phyloP scores from a whole-genome alignment of 2,113 vertebrate species.

The Crotalus viridis region DNA sequence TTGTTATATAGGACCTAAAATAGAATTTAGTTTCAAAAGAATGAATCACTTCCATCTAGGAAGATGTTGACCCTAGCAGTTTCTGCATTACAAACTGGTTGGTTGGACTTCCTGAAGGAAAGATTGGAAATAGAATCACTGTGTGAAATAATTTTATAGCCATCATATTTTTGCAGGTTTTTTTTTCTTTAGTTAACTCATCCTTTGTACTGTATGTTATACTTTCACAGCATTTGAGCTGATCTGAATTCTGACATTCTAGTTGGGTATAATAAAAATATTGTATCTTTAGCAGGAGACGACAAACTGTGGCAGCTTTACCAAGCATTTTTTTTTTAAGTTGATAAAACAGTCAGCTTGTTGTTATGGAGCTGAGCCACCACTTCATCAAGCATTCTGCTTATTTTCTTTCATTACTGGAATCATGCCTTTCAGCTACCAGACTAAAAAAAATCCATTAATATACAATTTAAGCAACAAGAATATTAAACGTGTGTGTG shows the following conservation, averaged over 20 bases:
- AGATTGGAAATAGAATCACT: not conserved
- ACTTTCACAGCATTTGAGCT: constrained; percentile 24
- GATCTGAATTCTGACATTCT: constrained; percentile 33
- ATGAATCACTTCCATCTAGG: not conserved
- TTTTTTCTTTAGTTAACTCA: not conserved
- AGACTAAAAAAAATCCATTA: constrained; percentile 47
- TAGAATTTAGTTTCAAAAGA: constrained; percentile 12
- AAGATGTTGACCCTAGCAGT: not conserved
- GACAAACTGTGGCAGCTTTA: constrained; percentile 40
- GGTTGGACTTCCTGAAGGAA: constrained; percentile 16
- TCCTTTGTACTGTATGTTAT: constrained; percentile 12
- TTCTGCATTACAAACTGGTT: not conserved
- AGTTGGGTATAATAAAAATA: constrained; percentile 4
- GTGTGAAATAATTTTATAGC: constrained; percentile 25
- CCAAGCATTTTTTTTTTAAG: constrained; percentile 39
- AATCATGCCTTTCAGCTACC: constrained; percentile 63
- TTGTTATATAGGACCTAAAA: not conserved
- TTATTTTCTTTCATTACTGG: constrained; percentile 64
- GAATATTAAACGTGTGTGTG: constrained; percentile 58
- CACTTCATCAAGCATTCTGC: constrained; percentile 65
- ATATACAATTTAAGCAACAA: constrained; percentile 57
- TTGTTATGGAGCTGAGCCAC: constrained; percentile 56
- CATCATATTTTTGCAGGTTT: not conserved
- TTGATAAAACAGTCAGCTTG: constrained; percentile 63
- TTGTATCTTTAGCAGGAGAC: constrained; percentile 28